Evolutionary conservation across 53 echinoderm and acorn worm genomes (phyloP).

Genomic region (Mesocentrotus franciscanus): DNA sequence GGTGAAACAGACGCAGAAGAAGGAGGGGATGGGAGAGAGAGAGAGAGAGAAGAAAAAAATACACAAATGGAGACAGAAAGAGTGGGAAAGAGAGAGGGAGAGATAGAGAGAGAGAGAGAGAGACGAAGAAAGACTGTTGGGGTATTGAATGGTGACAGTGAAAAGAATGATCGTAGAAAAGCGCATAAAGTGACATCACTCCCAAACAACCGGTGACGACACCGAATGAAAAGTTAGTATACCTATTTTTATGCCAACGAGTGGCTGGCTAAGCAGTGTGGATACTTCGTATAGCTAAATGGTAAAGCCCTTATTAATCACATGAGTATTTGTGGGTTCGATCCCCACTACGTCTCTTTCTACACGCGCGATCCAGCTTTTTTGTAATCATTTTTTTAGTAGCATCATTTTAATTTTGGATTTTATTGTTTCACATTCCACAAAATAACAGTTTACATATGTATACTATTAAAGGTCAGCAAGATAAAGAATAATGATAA

Average conservation of each 20-base stretch:
- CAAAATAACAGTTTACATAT: too few species aligned
- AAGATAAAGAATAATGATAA: too few species aligned
- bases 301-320: background rate
- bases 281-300: conserved; percentile 43
- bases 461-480: too few species aligned
- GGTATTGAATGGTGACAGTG: too few species aligned
- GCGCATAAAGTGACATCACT: background rate
- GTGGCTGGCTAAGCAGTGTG: background rate
- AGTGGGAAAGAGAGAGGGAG: background rate
- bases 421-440: too few species aligned
- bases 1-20: background rate
- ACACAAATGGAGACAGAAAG: background rate
- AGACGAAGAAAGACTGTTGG: background rate
- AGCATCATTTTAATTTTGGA: too few species aligned
- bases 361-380: conserved; percentile 46
- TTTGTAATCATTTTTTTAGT: background rate
- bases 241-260: background rate
- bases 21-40: background rate
- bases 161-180: too few species aligned
- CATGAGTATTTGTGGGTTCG: conserved; percentile 32
- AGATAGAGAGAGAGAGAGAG: background rate
- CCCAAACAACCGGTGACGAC: background rate
- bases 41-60: background rate
- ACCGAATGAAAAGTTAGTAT: background rate
- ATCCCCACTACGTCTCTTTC: conserved; percentile 40